Conservation (phyloP, 2,888 invertebrate species). For the Elmis aenea region DNA sequence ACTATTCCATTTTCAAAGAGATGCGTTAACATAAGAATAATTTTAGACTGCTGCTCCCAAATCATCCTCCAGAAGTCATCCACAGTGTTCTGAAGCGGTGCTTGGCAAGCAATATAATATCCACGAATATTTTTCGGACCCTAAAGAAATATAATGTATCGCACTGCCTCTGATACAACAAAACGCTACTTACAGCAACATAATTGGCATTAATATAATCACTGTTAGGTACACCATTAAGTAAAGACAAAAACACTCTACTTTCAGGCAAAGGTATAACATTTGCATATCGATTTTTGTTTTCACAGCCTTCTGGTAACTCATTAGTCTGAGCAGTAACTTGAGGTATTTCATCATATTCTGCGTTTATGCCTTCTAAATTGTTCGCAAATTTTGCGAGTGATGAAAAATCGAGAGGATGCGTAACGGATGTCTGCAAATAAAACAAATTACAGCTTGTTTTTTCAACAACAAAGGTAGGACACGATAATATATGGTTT, state of each 20-base stretch:
- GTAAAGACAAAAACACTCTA: slow-evolving; percentile 68
- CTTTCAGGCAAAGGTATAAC: slow-evolving; percentile 92
- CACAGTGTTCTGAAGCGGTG: slow-evolving; percentile 78
- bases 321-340: slow-evolving; percentile 75
- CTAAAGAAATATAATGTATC: slow-evolving; percentile 47
- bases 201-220: slow-evolving; percentile 94
- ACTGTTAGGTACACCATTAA: slow-evolving; percentile 70
- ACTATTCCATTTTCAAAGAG: slow-evolving; percentile 84
- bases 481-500: too few species aligned
- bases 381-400: slow-evolving; percentile 70
- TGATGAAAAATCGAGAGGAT: slow-evolving; percentile 74
- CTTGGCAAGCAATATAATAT: slow-evolving; percentile 90
- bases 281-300: slow-evolving; percentile 90
- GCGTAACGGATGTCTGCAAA: slow-evolving; percentile 58
- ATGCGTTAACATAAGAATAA: slow-evolving; percentile 86
- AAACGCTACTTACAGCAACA: slow-evolving; percentile 65
- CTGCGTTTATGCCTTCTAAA: slow-evolving; percentile 67
- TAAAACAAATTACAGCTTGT: slow-evolving; percentile 12
- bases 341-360: slow-evolving; percentile 77
- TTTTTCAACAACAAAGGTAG: too few species aligned
- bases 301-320: slow-evolving; percentile 80
- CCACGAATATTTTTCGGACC: slow-evolving; percentile 79
- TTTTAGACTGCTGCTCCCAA: slow-evolving; percentile 88
- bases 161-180: not conserved
- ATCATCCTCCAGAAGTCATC: slow-evolving; percentile 94